Conservation (phyloP, 2,113 vertebrate genomes). For the Bungarus multicinctus region DNA sequence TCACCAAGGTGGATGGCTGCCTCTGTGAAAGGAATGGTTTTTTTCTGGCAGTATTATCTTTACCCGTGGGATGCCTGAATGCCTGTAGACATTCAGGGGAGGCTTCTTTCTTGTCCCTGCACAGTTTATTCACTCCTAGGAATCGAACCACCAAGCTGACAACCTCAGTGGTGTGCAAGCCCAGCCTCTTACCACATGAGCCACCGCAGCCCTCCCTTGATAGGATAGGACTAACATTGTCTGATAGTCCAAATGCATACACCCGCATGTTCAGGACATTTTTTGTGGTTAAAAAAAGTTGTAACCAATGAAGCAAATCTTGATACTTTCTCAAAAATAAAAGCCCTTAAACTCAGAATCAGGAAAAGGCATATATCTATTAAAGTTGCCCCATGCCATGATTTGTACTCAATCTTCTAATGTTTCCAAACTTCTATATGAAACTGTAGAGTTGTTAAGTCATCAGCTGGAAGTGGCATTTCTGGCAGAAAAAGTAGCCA, state of each 20-base stretch:
- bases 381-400: background rate
- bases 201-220: too few species aligned
- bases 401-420: constrained; percentile 19
- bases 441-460: constrained; percentile 5
- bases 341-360: background rate
- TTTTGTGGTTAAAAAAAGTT: background rate
- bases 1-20: too few species aligned
- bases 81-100: too few species aligned
- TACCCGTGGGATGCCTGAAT: too few species aligned
- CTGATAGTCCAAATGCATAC: background rate
- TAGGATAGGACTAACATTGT: background rate
- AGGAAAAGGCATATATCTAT: background rate
- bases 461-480: constrained; percentile 13
- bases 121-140: too few species aligned
- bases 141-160: too few species aligned
- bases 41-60: too few species aligned
- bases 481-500: constrained; percentile 30
- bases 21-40: too few species aligned
- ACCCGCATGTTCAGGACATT: background rate
- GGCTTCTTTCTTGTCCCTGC: too few species aligned
- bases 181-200: too few species aligned
- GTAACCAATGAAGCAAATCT: background rate
- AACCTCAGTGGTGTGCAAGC: too few species aligned
- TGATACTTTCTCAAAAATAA: background rate
- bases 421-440: constrained; percentile 16